Evolutionary conservation across 2,888 invertebrate species (phyloP), one percentile per base, ranked within the genome.

Genomic region (Synanthedon andrenaeformis): DNA sequence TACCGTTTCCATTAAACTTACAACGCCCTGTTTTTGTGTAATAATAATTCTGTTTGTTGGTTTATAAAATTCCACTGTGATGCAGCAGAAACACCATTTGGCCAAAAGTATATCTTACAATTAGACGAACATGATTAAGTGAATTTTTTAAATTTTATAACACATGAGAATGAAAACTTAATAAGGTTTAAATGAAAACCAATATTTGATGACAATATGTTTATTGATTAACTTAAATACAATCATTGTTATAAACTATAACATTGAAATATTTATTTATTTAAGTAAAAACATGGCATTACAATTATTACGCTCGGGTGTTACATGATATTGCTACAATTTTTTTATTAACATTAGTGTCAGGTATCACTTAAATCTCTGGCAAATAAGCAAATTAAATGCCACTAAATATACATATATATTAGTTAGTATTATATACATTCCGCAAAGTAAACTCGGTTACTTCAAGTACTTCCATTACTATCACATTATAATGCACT

Each of bases 171-270:
- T 23, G 4, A 23, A 23, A 23, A 23, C 28, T 28, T 35, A 8
- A 35, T 35, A 54, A 59, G 52, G 53, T 53, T 17, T 3, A 67
- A 74, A 74, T 71, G 62, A 73, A 23, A 66, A 70, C 59, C 66
- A 49, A 50, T 55, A 59, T 59, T 57, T 68, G 71, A 73, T 82
- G 82, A 76, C 74, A 71, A 82, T 84, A 79, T 77, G 80, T 87
- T 87, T 87, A 86, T 84, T 87, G 85, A 85, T 85, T 86, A 81
- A 81, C 77, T 75, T 84, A 84, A 84, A 83, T 84, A 86, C 83
- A 85, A 79, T 84, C 71, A 83, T 84, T 79, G 77, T 79, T 13
- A 49, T 14, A 49, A 78, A 79, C 81, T 85, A 79, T 69, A 82
- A 78, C 82, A 82, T 85, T 82, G 77, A 81, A 83, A 85, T 76